Percentiles rank a stretch among this genome's conserved stretches.
Conservation (phyloP, 2,888 invertebrate species). For the Hirtodrosophila alboralis region DNA sequence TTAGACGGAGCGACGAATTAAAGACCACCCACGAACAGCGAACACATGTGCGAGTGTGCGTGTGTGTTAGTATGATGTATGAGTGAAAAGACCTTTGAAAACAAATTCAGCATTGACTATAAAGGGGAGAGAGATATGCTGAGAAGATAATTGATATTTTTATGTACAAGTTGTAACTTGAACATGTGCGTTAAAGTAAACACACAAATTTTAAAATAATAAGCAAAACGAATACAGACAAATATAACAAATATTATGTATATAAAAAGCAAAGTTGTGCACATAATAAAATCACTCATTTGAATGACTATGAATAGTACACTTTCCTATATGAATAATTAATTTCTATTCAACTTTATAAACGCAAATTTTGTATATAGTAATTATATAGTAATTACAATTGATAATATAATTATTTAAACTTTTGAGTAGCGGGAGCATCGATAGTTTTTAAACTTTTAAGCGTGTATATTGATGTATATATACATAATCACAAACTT, state of each 20-base stretch:
- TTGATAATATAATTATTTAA: too few relatives aligned
- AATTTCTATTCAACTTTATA: too few relatives aligned
- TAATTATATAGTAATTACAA: too few relatives aligned
- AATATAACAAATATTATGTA: conserved; percentile 49
- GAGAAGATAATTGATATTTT: conserved; percentile 51
- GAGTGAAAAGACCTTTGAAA: conserved; percentile 57
- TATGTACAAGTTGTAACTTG: conserved; percentile 44
- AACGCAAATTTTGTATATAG: too few relatives aligned
- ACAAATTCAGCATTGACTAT: conserved; percentile 46
- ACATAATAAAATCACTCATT: background rate
- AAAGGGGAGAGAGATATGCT: conserved; percentile 38
- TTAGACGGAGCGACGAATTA: conserved; percentile 60
- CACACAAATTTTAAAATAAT: conserved; percentile 39
- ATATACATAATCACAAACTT: too few relatives aligned
- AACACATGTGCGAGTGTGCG: conserved; percentile 31
- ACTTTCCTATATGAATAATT: too few relatives aligned
- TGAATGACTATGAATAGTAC: too few relatives aligned
- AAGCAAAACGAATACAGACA: conserved; percentile 31
- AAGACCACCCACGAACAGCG: conserved; percentile 68
- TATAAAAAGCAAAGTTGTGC: conserved; percentile 33
- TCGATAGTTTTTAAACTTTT: too few relatives aligned
- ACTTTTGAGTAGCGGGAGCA: too few relatives aligned
- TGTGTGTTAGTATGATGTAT: conserved; percentile 27
- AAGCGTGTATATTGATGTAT: too few relatives aligned
- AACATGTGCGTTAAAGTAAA: conserved; percentile 65